Conservation (phyloP, 2,888 invertebrate species). For the Amphipyra tragopoginis region DNA sequence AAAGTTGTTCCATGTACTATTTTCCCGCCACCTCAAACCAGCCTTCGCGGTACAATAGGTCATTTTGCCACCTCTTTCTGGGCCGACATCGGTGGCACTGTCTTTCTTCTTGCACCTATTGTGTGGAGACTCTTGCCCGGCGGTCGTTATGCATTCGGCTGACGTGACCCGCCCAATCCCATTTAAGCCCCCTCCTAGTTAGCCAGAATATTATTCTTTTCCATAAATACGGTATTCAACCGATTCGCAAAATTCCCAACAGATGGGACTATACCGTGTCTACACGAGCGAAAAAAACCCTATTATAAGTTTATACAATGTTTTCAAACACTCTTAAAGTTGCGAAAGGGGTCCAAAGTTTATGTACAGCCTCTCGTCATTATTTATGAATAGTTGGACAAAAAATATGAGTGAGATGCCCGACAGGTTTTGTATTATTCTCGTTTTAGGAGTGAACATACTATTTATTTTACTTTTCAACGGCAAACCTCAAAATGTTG, state of each 20-base stretch:
- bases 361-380: conserved; percentile 33
- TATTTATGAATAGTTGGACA: conserved; percentile 52
- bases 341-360: conserved; percentile 55
- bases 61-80: too few relatives aligned
- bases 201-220: conserved; percentile 26
- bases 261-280: conserved; percentile 44
- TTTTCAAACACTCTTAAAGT: conserved; percentile 53
- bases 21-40: too few relatives aligned
- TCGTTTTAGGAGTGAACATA: not conserved
- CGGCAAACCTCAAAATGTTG: too few relatives aligned
- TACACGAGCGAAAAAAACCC: conserved; percentile 48
- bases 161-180: too few relatives aligned
- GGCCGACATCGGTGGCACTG: too few relatives aligned
- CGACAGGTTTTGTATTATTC: conserved; percentile 9
- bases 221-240: conserved; percentile 35
- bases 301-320: conserved; percentile 59
- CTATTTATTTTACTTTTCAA: too few relatives aligned
- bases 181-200: too few relatives aligned
- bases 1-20: too few relatives aligned
- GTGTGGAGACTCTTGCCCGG: too few relatives aligned
- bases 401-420: conserved; percentile 26
- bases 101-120: too few relatives aligned
- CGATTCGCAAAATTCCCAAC: conserved; percentile 43
- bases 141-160: too few relatives aligned
- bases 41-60: too few relatives aligned